Evolutionary conservation across 2,888 invertebrate species (phyloP), one percentile per base, ranked within the genome.

Genomic region (Microdon myrmicae): DNA sequence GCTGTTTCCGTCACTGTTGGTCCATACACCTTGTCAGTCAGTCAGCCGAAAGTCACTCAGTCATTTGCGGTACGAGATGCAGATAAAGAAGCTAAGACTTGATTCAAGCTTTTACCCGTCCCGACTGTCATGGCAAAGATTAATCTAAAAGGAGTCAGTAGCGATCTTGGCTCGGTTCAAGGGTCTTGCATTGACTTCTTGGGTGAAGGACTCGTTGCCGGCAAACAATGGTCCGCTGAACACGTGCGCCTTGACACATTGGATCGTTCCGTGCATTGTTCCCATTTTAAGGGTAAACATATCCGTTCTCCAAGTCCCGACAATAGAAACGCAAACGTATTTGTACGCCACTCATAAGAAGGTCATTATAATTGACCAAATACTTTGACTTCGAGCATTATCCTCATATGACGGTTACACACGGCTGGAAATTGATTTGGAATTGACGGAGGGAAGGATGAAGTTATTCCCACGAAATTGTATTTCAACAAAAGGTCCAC

Each of bases 81-180:
- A 64, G 64, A 64, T 64, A 64, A 64, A 51, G 56, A 56, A 64
- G 51, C 25, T 41, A 56, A 35, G 56, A 56, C 61, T 60, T 35
- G 14, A 29, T 16, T 25, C 34, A 39, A 28, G 29, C 56, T 39
- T 34, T 61, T 34, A n/a, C n/a, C n/a, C n/a, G n/a, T n/a, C n/a
- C n/a, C n/a, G 61, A 61, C 55, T 61, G 61, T 56, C 64, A 53
- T 41, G 64, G 41, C 51, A 47, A 28, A 53, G 64, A 64, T 53
- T 64, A 58, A 64, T 64, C 64, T 51, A 38, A 64, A 58, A 64
- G 47, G 56, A 51, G 58, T 64, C 56, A 43, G 60, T 49, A 49
- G 55, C 60, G 44, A 49, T n/a, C 48, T 61, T 19, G 59, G 35
- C 10, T 48, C 43, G 49, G 55, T 61, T 61, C 61, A 61, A 61